Evolutionary conservation across 2,113 vertebrate species (phyloP).

Genomic region (Cervus canadensis): DNA sequence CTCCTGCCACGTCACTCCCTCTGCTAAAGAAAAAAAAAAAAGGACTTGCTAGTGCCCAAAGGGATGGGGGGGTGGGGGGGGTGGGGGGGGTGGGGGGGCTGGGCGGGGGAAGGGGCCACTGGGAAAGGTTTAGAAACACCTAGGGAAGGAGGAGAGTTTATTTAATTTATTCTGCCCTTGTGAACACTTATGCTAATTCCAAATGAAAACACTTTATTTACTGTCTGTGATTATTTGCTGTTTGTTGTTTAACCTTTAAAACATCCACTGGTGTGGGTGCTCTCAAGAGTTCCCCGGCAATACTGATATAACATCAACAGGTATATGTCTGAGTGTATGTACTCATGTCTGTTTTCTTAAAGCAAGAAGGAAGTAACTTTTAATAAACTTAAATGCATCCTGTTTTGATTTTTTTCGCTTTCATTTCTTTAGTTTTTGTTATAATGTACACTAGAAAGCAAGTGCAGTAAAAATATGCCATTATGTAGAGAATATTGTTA

Average conservation of each 20-base stretch:
- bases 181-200: not conserved
- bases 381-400: not conserved
- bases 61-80: too few relatives aligned
- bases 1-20: constrained; percentile 80
- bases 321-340: not conserved
- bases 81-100: too few relatives aligned
- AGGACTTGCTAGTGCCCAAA: too few relatives aligned
- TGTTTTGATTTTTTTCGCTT: constrained; percentile 12
- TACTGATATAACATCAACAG: not conserved
- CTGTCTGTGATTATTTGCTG: not conserved
- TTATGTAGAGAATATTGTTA: not conserved
- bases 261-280: not conserved
- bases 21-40: not conserved
- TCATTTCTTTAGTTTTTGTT: not conserved
- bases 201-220: not conserved
- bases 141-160: not conserved
- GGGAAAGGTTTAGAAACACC: not conserved
- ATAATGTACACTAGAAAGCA: not conserved
- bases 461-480: not conserved
- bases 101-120: not conserved
- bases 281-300: not conserved
- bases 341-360: not conserved
- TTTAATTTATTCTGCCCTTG: not conserved
- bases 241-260: not conserved
- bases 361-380: not conserved